Base-by-base conservation (phyloP, 2,888 invertebrate genomes). In the Trachelus tabidus region DNA sequence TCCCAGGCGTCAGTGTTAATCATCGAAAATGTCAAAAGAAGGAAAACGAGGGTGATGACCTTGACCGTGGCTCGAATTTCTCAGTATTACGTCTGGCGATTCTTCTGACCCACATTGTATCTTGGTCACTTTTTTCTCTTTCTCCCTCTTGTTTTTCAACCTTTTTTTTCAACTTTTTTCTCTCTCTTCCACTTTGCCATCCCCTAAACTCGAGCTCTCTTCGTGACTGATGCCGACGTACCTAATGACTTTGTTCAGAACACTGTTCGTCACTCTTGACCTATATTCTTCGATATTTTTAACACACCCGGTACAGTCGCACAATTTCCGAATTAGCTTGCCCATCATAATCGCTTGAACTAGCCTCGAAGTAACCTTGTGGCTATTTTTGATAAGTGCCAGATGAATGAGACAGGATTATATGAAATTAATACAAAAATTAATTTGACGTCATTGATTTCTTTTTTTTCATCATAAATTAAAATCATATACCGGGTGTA, bases 21-120 rank as follows among this genome's bases (percentile, higher is more conserved):
- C 56, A 56, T 56, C 23, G 71, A 68, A 77, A 68, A 75, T 37
- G 69, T 30, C 33, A 68, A 68, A 34, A 68, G 35, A 75, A 75
- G 77, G 56, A 71, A 75, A 37, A 33, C 11, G 71, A 69, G 11
- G 37, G 23, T 33, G 75, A 71, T 33, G 71, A 31, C 78, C 76
- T 78, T 78, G 76, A 74, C 71, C 69, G 76, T 34, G 76, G 34
- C 77, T 77, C 79, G 76, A 11, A 40, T 71, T 75, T 77, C 77
- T 73, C 75, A 68, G 73, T 75, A 77, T 79, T 79, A 68, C 76
- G 79, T 73, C 34, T 71, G 15, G 30, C 34, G 69, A 56, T 56
- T 56, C 23, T 23, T 56, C 73, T 75, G 30, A 77, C 76, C 76
- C 73, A 68, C 75, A 76, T 81, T 78, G 56, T 56, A 56, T 56